Percentiles rank a stretch among this genome's conserved stretches.
Conservation (phyloP, 2,113 vertebrate genomes). For the Nannospalax galili region DNA sequence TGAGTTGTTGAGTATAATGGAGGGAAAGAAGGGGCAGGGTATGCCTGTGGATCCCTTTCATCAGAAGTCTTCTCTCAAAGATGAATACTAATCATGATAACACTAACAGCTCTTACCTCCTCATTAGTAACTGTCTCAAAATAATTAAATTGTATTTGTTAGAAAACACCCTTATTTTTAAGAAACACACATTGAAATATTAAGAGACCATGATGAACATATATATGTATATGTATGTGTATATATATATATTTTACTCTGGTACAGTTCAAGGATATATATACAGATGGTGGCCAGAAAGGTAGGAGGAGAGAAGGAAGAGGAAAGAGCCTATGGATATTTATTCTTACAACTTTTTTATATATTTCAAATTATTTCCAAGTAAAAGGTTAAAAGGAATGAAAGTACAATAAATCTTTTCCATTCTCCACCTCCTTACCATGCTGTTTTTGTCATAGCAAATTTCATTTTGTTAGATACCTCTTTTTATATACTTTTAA, state of each 20-base stretch:
- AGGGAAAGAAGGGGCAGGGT: neutral
- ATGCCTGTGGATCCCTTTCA: neutral
- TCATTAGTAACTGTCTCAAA: neutral
- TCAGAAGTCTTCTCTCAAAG: neutral
- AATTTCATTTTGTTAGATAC: neutral
- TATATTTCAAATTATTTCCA: neutral
- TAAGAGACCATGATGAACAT: constrained; percentile 2
- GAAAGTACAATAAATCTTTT: neutral
- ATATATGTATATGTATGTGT: too few relatives aligned
- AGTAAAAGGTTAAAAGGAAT: neutral
- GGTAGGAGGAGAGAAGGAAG: neutral
- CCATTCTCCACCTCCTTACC: neutral
- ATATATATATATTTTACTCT: neutral
- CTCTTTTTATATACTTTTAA: too few relatives aligned
- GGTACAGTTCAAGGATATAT: neutral
- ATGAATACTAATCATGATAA: neutral
- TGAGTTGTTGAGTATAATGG: neutral
- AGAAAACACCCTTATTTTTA: neutral
- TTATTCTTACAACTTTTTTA: neutral
- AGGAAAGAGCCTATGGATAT: neutral
- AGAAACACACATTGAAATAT: neutral
- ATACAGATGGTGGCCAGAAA: neutral
- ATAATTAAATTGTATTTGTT: neutral
- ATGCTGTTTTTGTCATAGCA: neutral
- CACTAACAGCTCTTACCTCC: neutral